Conservation (phyloP, 2,797 vertebrate genomes). For the Xiphorhynchus erythropygius region DNA sequence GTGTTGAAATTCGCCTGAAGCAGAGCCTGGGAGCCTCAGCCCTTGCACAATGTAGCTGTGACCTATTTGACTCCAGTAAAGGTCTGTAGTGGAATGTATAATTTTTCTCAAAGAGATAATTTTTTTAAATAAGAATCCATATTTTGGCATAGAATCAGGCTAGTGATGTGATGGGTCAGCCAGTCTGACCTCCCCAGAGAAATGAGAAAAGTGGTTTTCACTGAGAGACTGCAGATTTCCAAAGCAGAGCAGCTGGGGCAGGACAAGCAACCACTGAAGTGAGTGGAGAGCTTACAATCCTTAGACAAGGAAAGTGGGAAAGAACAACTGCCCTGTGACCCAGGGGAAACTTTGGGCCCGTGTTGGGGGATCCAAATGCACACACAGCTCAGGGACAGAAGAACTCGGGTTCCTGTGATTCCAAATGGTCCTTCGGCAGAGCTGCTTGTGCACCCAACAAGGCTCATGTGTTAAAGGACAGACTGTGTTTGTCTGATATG, state of each 20-base stretch:
- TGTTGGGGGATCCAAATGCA: not conserved
- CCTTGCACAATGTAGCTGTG: not conserved
- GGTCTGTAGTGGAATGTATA: fast-evolving
- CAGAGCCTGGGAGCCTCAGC: not conserved
- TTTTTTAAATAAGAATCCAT: not conserved
- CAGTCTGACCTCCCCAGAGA: not conserved
- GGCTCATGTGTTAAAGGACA: not conserved
- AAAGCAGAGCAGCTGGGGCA: not conserved
- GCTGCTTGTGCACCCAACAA: not conserved
- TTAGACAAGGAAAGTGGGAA: not conserved
- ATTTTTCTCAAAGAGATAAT: not conserved
- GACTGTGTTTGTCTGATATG: not conserved
- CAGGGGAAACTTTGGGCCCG: not conserved
- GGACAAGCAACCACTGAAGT: fast-evolving
- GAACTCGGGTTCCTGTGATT: not conserved
- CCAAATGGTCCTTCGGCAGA: not conserved
- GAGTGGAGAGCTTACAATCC: not conserved
- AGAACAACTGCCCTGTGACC: not conserved
- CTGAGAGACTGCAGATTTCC: not conserved
- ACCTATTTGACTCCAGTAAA: not conserved
- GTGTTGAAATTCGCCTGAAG: not conserved
- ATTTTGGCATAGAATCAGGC: not conserved
- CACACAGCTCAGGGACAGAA: not conserved
- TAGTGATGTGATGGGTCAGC: not conserved
- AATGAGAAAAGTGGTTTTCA: not conserved